Evolutionary conservation across 2,888 invertebrate species (phyloP), one percentile per base, ranked within the genome.

Genomic region (Lamellibrachia columna): DNA sequence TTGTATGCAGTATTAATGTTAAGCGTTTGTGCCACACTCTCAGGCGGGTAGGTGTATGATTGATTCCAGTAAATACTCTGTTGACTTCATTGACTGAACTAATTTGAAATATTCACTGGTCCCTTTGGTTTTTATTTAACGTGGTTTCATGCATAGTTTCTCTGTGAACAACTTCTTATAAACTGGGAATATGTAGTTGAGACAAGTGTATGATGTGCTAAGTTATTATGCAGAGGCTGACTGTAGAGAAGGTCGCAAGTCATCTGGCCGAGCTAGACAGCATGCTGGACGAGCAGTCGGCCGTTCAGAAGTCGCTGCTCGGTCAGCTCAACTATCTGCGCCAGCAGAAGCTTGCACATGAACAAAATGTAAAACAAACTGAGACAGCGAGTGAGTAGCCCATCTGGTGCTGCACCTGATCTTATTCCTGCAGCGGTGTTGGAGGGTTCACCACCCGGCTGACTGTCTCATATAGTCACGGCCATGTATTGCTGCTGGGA

Each of bases 261-360:
- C 93, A 90, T 53, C 58, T 93, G 93, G 92, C 53, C 58, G 40
- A 93, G 92, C 92, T 93, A n/a, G 91, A 93, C 91, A 9, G 91
- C 90, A 92, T 91, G 52, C 75, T 93, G 53, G 28, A 92, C 8
- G 90, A 93, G 58, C 93, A 93, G 92, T 92, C 92, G 52, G 55
- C 93, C 60, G 90, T 92, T 52, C 93, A 93, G 58, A 91, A 92
- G 58, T 58, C 90, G 9, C 93, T 93, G n/a, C 60, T 93, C 11
- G 90, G 53, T 11, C 92, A 93, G 90, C 93, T 93, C 58, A 75
- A 92, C 53, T 53, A 58, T 11, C 91, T 93, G 40, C 92, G 92
- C 2, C 52, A 92, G 90, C 75, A 75, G 22, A 11, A 90, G 92
- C 92, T 60, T 91, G 40, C 90, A 91, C n/a, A 75, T 75, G 91